Evolutionary conservation across 23 tunicate species (phyloP).

Genomic region (Clavelina lepadiformis): DNA sequence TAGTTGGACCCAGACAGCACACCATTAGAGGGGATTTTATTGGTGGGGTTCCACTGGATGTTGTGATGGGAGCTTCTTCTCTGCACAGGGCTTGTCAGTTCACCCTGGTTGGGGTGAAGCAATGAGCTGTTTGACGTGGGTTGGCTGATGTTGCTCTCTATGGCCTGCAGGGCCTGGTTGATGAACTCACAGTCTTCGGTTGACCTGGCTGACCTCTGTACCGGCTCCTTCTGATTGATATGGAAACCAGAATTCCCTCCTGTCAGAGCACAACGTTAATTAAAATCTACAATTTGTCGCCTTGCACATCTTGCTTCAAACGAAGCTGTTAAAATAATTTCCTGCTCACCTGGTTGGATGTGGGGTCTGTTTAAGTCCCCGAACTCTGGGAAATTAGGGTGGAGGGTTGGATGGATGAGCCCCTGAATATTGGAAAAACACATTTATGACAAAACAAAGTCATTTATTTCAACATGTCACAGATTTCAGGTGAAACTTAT

Average conservation of each 20-base stretch:
- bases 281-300: no score
- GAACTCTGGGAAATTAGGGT: slow-evolving; percentile 48
- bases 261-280: no score
- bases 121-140: neutral
- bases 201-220: neutral
- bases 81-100: neutral
- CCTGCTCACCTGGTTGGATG: no score
- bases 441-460: no score
- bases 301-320: no score
- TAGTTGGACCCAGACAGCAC: no score
- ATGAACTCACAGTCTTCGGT: slow-evolving; percentile 44
- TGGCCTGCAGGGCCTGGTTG: slow-evolving; percentile 44
- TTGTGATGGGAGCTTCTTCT: neutral
- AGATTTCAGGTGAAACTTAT: no score
- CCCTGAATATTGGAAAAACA: slow-evolving; percentile 14
- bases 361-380: slow-evolving; percentile 8
- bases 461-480: no score
- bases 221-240: neutral
- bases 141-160: slow-evolving; percentile 22
- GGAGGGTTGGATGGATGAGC: slow-evolving; percentile 36
- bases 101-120: neutral
- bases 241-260: no score
- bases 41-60: neutral
- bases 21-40: neutral
- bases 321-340: no score